phyloP scores from a whole-genome alignment of 1,140 invertebrate genomes.

The Mesaphorura yosii region DNA sequence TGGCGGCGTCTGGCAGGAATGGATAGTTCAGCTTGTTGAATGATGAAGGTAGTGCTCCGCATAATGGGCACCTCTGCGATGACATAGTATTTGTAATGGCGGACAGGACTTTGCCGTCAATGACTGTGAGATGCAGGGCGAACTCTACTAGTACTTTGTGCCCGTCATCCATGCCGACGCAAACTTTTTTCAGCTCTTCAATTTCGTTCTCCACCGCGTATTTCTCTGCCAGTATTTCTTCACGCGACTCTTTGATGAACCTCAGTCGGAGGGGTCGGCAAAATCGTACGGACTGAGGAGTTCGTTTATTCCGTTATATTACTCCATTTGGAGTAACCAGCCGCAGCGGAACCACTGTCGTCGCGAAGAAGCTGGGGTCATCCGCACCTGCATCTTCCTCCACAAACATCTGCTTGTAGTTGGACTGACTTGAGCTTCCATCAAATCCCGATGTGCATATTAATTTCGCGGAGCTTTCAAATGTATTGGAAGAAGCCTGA shows the following conservation, averaged over 20 bases:
- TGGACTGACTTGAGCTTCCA: not conserved
- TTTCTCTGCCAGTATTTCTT: slow-evolving; percentile 6
- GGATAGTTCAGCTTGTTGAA: slow-evolving; percentile 9
- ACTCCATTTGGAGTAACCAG: not conserved
- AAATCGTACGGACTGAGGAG: slow-evolving; percentile 16
- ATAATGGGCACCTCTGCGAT: slow-evolving; percentile 16
- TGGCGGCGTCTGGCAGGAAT: not conserved
- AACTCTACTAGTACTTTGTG: not conserved
- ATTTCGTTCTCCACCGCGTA: slow-evolving; percentile 9
- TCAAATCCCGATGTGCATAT: not conserved
- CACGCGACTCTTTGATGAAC: slow-evolving; percentile 14
- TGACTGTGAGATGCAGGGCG: slow-evolving; percentile 9
- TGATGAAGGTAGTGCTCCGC: not conserved
- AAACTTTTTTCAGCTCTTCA: not conserved
- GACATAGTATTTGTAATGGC: slow-evolving; percentile 7
- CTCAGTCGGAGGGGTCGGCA: slow-evolving; percentile 18
- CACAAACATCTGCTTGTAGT: slow-evolving; percentile 7
- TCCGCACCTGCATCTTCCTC: not conserved
- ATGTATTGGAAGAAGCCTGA: not conserved
- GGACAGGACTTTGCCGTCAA: slow-evolving; percentile 22
- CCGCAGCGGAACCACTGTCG: slow-evolving; percentile 4
- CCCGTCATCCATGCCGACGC: not conserved
- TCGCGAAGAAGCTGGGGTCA: slow-evolving; percentile 6
- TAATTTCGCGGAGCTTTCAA: not conserved
- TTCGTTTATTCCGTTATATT: slow-evolving; percentile 11